A percentile compares a stretch with the other conserved stretches of the same genome.
These are phyloP conservation scores for Battus philenor DNA, from an alignment of 1,140 invertebrate species.

Conservation along the genomic window DNA sequence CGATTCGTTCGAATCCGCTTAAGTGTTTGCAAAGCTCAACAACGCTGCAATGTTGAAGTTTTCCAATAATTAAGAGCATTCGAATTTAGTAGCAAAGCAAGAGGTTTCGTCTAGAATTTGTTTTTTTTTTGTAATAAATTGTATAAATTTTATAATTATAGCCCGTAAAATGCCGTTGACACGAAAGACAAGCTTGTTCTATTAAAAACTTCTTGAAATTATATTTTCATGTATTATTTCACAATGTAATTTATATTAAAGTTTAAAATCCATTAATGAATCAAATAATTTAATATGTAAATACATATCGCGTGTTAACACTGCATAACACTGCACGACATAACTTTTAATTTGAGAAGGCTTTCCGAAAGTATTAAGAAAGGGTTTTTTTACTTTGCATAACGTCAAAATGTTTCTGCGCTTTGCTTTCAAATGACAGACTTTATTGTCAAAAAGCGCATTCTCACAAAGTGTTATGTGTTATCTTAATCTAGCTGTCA, in stretches of 20 bases:
- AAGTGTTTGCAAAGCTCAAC: constrained; percentile 14
- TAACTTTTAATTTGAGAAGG: no score
- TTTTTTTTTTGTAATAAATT: neutral
- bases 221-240: neutral
- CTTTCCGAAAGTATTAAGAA: no score
- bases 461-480: constrained; percentile 24
- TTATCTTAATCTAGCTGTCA: constrained; percentile 37
- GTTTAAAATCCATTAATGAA: no score
- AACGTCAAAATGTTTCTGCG: constrained; percentile 24
- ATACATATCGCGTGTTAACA: no score
- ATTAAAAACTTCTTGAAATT: neutral
- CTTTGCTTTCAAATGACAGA: constrained; percentile 20
- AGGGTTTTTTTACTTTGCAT: no score
- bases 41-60: constrained; percentile 15
- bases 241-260: no score
- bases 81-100: constrained; percentile 17
- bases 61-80: constrained; percentile 18
- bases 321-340: no score
- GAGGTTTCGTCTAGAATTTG: constrained; percentile 10
- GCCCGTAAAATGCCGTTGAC: neutral
- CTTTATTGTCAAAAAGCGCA: constrained; percentile 22
- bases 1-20: constrained; percentile 14
- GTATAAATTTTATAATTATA: neutral
- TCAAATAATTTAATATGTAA: no score
- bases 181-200: neutral